Conservation (phyloP, 2,113 vertebrate species). For the Charadrius vociferus region DNA sequence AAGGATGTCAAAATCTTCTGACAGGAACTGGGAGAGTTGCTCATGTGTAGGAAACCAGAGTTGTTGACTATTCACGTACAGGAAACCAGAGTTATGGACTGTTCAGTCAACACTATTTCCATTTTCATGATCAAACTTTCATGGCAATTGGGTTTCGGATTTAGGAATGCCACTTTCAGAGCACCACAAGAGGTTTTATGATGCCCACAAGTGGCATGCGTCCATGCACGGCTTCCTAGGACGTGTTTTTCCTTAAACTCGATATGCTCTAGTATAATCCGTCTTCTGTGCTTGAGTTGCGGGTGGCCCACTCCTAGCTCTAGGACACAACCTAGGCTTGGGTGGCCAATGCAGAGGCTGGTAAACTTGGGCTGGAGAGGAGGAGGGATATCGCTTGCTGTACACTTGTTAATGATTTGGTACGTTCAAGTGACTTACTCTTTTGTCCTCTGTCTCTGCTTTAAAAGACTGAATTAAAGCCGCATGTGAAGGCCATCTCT, state of each 20-base stretch:
- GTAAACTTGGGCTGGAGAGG: neutral
- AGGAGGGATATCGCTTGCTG: neutral
- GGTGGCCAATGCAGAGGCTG: neutral
- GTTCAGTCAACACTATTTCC: neutral
- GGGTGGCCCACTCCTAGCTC: neutral
- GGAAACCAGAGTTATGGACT: neutral
- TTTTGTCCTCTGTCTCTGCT: neutral
- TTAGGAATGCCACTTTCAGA: neutral
- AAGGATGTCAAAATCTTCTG: neutral
- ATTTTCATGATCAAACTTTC: neutral
- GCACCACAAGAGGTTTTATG: neutral
- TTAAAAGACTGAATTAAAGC: neutral
- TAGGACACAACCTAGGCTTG: neutral
- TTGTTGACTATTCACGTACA: neutral
- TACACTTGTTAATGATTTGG: neutral
- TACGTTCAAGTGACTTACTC: neutral
- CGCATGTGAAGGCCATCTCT: neutral
- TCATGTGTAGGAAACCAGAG: neutral
- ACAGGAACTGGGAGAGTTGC: neutral
- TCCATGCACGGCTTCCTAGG: neutral
- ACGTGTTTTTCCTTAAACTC: neutral
- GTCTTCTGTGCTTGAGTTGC: neutral
- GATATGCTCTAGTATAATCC: neutral
- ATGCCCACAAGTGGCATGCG: neutral
- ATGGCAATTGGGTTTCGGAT: neutral